Base-by-base conservation (phyloP, 2,797 vertebrate species). In the Gambelia wislizenii region DNA sequence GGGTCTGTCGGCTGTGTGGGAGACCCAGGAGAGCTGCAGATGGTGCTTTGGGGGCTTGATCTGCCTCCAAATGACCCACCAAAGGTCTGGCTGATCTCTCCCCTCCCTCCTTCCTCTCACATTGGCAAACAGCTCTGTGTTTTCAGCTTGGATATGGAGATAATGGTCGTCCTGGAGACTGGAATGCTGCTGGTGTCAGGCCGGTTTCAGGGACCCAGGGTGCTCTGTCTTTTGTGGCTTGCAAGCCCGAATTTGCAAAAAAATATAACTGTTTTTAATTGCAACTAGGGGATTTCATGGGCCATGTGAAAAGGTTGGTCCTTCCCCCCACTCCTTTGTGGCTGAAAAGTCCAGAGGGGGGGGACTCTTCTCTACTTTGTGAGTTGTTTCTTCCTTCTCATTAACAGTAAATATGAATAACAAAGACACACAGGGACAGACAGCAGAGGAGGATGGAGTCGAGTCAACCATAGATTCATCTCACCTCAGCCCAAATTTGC, bases 101-200 rank as follows among this genome's bases (percentile, higher is more conserved):
- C 20, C 56, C 20, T 5, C 18, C 56, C n/a, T 33, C 36, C 67
- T 61, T 70, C 70, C 52, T 25, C 20, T 76, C 16, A 22, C 54
- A 14, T n/a, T 83, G 54, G 89, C 80, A 52, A 64, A 61, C 70
- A 1, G 74, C 7, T 49, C 54, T 18, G 56, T 47, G 72, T 82
- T 85, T 89, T 74, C 56, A 1, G 75, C 69, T 56, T 64, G 70
- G 89, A 52, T 52, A 85, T 78, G 83, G 89, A 75, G 39, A 44
- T 67, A 49, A 69, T 22, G 22, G 44, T 70, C 25, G 44, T 52
- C 2, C 0, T 36, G 49, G 42, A 77, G 16, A 12, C 7, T 6
- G 36, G 25, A 25, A 49, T 59, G 22, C 25, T 8, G 27, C 59
- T 47, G 30, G 59, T 4, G 25, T 14, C 27, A 16, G 36, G 84